Percentiles rank a stretch among this genome's conserved stretches.
phyloP scores from a whole-genome alignment of 2,888 invertebrate genomes.

The Noctua pronuba region DNA sequence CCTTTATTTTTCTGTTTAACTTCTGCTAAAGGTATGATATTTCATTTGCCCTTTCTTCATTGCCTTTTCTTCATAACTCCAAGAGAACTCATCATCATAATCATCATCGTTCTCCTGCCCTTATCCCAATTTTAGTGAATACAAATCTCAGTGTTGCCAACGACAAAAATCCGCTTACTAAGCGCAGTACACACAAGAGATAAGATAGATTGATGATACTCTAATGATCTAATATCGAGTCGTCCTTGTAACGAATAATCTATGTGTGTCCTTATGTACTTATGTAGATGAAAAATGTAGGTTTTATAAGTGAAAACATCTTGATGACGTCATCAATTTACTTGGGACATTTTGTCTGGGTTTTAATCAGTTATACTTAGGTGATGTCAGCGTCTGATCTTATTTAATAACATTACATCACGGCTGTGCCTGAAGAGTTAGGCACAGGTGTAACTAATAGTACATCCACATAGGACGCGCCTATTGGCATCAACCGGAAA shows the following conservation, averaged over 20 bases:
- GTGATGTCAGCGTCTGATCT: background rate
- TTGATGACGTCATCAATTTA: conserved; percentile 15
- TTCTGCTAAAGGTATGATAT: too few species aligned
- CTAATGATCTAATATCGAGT: conserved; percentile 51
- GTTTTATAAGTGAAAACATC: background rate
- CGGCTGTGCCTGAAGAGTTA: background rate
- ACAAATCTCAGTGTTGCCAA: conserved; percentile 1
- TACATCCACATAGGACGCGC: background rate
- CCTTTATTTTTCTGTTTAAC: too few species aligned
- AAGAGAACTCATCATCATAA: too few species aligned
- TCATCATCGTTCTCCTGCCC: too few species aligned
- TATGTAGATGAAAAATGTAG: conserved; percentile 38
- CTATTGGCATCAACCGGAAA: background rate
- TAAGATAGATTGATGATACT: conserved; percentile 58
- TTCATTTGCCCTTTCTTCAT: too few species aligned
- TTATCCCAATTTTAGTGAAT: too few species aligned
- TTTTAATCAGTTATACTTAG: background rate
- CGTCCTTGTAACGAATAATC: conserved; percentile 24
- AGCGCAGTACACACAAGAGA: conserved; percentile 23
- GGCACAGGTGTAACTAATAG: background rate
- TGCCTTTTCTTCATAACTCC: too few species aligned
- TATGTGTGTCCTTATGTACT: conserved; percentile 3
- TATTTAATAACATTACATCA: background rate
- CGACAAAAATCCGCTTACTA: conserved; percentile 27
- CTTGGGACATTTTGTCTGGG: background rate